These are phyloP conservation scores for Coreius guichenoti DNA, from an alignment of 2,797 vertebrate genomes.

Conservation along the genomic window DNA sequence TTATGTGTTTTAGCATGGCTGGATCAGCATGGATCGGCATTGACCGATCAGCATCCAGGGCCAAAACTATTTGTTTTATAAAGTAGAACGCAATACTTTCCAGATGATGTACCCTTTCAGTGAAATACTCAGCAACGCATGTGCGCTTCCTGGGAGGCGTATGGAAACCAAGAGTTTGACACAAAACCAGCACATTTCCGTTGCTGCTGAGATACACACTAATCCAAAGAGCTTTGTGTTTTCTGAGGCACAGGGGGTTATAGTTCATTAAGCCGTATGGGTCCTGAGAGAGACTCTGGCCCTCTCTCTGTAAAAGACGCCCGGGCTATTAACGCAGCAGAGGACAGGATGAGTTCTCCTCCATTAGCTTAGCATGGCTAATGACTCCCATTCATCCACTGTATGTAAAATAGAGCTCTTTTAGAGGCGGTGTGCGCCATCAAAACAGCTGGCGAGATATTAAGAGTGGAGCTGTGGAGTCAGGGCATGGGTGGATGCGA, in stretches of 20 bases:
- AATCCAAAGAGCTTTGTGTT: conserved; percentile 49
- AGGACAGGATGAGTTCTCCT: conserved; percentile 57
- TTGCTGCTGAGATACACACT: conserved; percentile 25
- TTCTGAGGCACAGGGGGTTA: conserved; percentile 51
- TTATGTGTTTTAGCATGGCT: conserved; percentile 8
- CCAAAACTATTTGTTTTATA: neutral
- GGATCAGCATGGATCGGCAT: neutral
- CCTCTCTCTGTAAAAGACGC: conserved; percentile 47
- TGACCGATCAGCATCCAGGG: conserved; percentile 1
- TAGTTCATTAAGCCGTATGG: conserved; percentile 63
- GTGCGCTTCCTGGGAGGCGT: neutral
- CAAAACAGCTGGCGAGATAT: conserved; percentile 59
- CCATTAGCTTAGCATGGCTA: conserved; percentile 64
- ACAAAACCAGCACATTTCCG: conserved; percentile 26
- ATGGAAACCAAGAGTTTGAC: neutral
- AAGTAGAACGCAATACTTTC: conserved; percentile 10
- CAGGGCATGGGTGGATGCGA: conserved; percentile 58
- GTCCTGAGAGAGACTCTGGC: conserved; percentile 55
- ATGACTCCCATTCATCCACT: conserved; percentile 62
- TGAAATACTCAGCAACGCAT: neutral
- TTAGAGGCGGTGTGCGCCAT: conserved; percentile 49
- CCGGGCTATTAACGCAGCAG: conserved; percentile 54
- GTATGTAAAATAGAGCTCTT: conserved; percentile 62
- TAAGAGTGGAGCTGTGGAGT: conserved; percentile 54
- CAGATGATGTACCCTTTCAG: neutral